These are phyloP conservation scores for Resseliella maxima DNA, from an alignment of 2,888 invertebrate species.

Conservation along the genomic window DNA sequence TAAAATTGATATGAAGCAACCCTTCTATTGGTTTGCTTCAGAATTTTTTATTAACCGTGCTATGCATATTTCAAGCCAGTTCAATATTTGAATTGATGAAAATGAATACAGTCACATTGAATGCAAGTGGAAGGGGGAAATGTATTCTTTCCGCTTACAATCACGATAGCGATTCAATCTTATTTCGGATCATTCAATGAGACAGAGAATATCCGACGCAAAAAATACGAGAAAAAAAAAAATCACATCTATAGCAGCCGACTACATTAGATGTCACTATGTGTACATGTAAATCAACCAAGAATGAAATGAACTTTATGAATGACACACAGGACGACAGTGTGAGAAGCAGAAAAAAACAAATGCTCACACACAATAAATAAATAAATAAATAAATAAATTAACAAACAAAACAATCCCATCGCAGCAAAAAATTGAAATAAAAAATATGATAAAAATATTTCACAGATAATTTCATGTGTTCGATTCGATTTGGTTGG, in stretches of 20 bases:
- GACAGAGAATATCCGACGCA: too few relatives aligned
- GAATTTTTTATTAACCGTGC: too few relatives aligned
- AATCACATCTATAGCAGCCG: too few relatives aligned
- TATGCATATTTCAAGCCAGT: too few relatives aligned
- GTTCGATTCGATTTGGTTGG: not conserved
- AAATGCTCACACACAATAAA: not conserved
- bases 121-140: too few relatives aligned
- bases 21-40: too few relatives aligned
- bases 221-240: too few relatives aligned
- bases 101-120: not conserved
- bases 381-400: not conserved
- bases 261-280: not conserved
- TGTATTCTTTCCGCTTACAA: too few relatives aligned
- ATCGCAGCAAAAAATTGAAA: not conserved
- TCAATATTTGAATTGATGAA: conserved; percentile 14
- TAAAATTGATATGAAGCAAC: too few relatives aligned
- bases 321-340: not conserved
- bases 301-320: not conserved
- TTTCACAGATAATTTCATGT: not conserved
- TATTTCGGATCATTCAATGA: too few relatives aligned
- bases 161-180: too few relatives aligned
- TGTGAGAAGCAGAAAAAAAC: too few relatives aligned
- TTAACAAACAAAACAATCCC: not conserved
- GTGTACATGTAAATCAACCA: not conserved
- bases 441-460: not conserved